Evolutionary conservation across 2,888 invertebrate genomes (phyloP), one percentile per base, ranked within the genome.

Genomic region (Drosophila eohydei): DNA sequence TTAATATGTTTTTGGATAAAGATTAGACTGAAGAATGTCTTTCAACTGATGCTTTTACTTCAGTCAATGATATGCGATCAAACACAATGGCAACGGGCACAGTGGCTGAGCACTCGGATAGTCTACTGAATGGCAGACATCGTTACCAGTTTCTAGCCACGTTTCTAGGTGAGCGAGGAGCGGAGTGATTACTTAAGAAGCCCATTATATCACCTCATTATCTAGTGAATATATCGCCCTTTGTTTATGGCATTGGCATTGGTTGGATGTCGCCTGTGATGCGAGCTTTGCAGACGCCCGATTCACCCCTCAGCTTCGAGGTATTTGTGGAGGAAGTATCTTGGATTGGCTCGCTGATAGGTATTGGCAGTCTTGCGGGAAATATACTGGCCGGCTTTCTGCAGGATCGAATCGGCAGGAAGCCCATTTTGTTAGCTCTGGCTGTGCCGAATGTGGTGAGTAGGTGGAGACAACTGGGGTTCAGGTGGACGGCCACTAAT

Each of bases 241-340:
- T 92, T 48, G 61, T 79, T 0, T 92, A 92, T 84, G 92, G 92
- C 44, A 62, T 88, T 7, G 87, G 84, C 14, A n/a, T 88, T 5
- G 91, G 91, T 7, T 92, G 91, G 91, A 79, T 90, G 55, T 80
- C 91, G 4, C 91, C 91, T 14, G 82, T 88, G 32, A 79, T 92
- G 64, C 65, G 82, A 11, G 74, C 83, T 8, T 66, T 92, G 2
- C 88, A 88, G 58, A 88, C 88, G 0, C n/a, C 61, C 0, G 12
- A 78, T 1, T 74, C 90, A 0, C 88, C 88, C 0, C 57, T 88
- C 0, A 6, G 26, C 2, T 85, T 88, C 34, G 57, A 38, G 1
- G 71, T 89, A 2, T 40, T 73, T 21, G 74, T 90, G 3, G 70
- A 78, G 16, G 80, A 91, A 52, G 43, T 81, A 0, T 91, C 91